Evolutionary conservation across 2,113 vertebrate genomes (phyloP).

Genomic region (Nettapus auritus): DNA sequence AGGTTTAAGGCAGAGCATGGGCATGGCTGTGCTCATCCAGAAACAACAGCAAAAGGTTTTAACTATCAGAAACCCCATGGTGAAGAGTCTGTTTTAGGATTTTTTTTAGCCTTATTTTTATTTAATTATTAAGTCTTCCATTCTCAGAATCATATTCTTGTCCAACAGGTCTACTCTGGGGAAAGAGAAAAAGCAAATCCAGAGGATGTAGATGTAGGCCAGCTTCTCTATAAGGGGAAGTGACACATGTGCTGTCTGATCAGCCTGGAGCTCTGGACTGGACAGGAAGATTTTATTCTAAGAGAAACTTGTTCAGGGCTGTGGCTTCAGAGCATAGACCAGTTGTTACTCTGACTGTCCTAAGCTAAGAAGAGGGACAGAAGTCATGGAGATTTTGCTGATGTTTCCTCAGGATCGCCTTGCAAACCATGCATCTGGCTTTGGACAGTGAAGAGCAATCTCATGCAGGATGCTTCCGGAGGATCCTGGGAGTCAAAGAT

Average conservation of each 20-base stretch:
- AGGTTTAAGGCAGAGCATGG: not conserved
- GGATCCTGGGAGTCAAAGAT: not conserved
- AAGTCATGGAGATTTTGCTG: not conserved
- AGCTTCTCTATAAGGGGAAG: not conserved
- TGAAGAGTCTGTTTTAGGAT: not conserved
- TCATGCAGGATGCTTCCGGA: not conserved
- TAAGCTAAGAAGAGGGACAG: not conserved
- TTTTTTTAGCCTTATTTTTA: not conserved
- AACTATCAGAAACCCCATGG: not conserved
- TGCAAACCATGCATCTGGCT: not conserved
- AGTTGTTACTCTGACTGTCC: not conserved
- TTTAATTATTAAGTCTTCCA: not conserved
- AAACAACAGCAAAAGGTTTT: not conserved
- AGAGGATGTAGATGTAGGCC: not conserved
- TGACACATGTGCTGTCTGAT: not conserved
- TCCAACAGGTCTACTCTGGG: not conserved
- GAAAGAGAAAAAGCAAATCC: not conserved
- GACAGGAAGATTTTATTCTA: not conserved
- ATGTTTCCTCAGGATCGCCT: not conserved
- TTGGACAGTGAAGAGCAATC: not conserved
- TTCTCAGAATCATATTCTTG: not conserved
- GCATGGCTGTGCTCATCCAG: too few species aligned
- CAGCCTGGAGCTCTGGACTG: not conserved
- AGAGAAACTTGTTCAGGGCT: too few species aligned
- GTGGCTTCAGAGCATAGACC: not conserved